These are phyloP conservation scores for Porites rus DNA, from an alignment of 92 coral and sea anemone genomes.

Conservation along the genomic window DNA sequence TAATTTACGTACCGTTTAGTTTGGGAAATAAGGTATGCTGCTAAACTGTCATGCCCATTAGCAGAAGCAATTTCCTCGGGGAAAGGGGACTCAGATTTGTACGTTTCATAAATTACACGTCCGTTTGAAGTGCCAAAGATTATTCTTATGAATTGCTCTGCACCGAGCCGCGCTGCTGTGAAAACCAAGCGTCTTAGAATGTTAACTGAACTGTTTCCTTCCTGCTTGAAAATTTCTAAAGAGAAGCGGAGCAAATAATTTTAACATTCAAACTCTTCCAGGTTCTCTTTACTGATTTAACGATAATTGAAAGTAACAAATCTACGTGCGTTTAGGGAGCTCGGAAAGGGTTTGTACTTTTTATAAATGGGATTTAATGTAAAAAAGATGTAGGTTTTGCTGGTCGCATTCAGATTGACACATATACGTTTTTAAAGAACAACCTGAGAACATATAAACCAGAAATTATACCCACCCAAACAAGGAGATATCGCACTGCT, in stretches of 20 bases:
- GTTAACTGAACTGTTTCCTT: not conserved
- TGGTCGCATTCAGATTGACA: too few species aligned
- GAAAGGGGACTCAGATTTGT: not conserved
- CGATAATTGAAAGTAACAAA: too few species aligned
- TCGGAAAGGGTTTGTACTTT: too few species aligned
- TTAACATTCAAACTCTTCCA: too few species aligned
- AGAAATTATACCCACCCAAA: too few species aligned
- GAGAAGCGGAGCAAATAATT: not conserved
- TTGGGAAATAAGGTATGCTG: not conserved
- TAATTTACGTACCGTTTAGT: not conserved
- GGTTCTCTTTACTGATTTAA: too few species aligned
- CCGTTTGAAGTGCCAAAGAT: constrained; percentile 18
- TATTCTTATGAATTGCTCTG: not conserved
- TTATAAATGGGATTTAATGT: too few species aligned
- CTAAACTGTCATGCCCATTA: constrained; percentile 2
- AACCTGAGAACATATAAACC: too few species aligned
- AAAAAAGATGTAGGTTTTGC: too few species aligned
- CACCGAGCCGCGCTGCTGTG: constrained; percentile 8
- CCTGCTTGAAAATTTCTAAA: not conserved
- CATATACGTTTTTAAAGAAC: too few species aligned
- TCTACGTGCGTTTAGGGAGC: too few species aligned
- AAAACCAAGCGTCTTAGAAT: not conserved
- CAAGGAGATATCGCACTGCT: too few species aligned
- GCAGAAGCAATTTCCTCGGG: constrained; percentile 34
- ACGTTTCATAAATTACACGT: not conserved